phyloP scores from a whole-genome alignment of 2,113 vertebrate genomes.

The Pithys albifrons region DNA sequence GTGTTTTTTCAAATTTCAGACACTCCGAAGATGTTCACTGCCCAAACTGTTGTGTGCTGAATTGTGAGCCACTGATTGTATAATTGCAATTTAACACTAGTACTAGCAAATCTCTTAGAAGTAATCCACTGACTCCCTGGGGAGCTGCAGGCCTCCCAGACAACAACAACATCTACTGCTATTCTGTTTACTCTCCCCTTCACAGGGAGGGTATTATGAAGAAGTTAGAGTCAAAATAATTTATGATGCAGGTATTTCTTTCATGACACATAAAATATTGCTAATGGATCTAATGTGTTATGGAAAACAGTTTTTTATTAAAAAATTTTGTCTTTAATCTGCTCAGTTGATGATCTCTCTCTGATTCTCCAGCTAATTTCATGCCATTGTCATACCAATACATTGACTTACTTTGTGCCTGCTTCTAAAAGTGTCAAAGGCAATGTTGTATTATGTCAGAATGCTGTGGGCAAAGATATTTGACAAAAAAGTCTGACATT shows the following conservation, averaged over 20 bases:
- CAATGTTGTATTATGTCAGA: background rate
- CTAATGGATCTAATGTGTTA: background rate
- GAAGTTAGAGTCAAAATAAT: background rate
- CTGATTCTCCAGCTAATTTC: background rate
- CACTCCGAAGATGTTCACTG: background rate
- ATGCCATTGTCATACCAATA: background rate
- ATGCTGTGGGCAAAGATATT: background rate
- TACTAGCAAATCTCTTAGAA: background rate
- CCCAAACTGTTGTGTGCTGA: background rate
- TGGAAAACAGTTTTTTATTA: background rate
- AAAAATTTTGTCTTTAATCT: background rate
- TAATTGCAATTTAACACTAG: background rate
- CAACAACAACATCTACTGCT: background rate
- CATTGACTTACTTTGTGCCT: background rate
- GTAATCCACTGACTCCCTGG: background rate
- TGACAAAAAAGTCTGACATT: background rate
- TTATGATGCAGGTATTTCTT: background rate
- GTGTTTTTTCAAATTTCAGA: background rate
- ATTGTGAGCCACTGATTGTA: background rate
- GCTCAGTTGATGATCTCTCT: background rate
- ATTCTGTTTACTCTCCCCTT: background rate
- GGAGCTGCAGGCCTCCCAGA: background rate
- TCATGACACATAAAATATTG: background rate
- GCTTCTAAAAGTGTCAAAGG: background rate
- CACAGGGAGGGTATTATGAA: background rate